Evolutionary conservation across 1,140 invertebrate species (phyloP).

Genomic region (Trigoniulus corallinus): DNA sequence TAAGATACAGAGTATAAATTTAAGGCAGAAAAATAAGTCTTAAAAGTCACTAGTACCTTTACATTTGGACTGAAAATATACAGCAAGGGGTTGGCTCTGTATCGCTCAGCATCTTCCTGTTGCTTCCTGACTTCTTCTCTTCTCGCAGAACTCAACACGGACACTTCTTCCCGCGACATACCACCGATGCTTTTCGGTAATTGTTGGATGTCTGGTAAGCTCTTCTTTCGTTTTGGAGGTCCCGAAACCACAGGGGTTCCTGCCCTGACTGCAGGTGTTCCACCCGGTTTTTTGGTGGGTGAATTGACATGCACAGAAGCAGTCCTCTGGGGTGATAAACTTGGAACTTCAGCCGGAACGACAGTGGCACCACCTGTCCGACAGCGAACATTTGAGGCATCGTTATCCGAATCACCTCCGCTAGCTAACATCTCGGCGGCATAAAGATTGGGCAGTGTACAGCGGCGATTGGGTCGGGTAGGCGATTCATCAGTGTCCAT

Average conservation of each 20-base stretch:
- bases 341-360: not conserved
- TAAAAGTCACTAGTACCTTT: constrained; percentile 46
- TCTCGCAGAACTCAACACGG: constrained; percentile 73
- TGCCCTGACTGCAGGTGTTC: constrained; percentile 9
- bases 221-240: constrained; percentile 49
- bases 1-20: too few relatives aligned
- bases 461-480: not conserved
- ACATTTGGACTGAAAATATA: constrained; percentile 91
- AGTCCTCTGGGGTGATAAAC: constrained; percentile 60
- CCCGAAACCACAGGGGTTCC: constrained; percentile 27
- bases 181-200: constrained; percentile 54
- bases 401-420: not conserved
- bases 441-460: constrained; percentile 7
- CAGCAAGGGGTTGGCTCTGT: constrained; percentile 80
- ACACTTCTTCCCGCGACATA: constrained; percentile 89
- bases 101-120: constrained; percentile 77
- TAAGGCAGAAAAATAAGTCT: too few relatives aligned
- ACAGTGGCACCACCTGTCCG: not conserved
- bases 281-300: constrained; percentile 9
- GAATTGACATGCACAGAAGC: constrained; percentile 43
- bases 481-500: constrained; percentile 16
- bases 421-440: not conserved
- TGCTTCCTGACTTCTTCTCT: constrained; percentile 82
- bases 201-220: constrained; percentile 66
- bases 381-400: not conserved